Base-by-base conservation (phyloP, 2,113 vertebrate species). In the Pyrgilauda ruficollis region DNA sequence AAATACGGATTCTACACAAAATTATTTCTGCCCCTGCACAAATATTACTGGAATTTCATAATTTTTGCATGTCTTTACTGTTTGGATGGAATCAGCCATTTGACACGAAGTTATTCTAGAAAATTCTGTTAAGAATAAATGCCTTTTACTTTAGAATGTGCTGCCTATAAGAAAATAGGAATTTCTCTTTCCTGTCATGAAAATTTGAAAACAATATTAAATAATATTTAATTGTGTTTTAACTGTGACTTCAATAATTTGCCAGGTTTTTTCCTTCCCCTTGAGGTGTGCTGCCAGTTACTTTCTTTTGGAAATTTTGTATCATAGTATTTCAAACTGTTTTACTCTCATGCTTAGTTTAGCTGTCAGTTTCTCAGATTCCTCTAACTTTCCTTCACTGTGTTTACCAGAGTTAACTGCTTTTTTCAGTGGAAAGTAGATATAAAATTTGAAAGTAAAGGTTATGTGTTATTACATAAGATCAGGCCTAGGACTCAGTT, bases 381-480 rank as follows among this genome's bases (percentile, higher is more conserved):
- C 87, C 24, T 84, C 70, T 81, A 88, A 23, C 22, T 84, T 91
- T 85, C 28, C 28, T 76, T 82, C 33, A 55, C 15, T 85, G 6
- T 5, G 0, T 53, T 74, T 21, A 63, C 26, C 17, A 41, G 16
- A 61, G 10, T 55, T 69, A 27, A 56, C 28, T 55, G 17, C 2
- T 69, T 84, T 86, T 85, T 59, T 49, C 11, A 43, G 5, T 1
- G 1, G 56, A 76, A 78, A 55, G 7, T 17, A 55, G 49, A 18
- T 33, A 28, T 0, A 81, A 52, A 74, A 75, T 64, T 56, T 69
- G 18, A 35, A 89, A 67, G 4, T 19, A n/a, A 59, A 58, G 4
- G 7, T 81, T 81, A 33, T 0, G 1, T 7, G 0, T 74, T 58
- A 7, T 50, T 61, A 31, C 3, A 8, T 31, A 74, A 63, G 46